phyloP scores from a whole-genome alignment of 1,140 invertebrate species.

The Contarinia nasturtii region DNA sequence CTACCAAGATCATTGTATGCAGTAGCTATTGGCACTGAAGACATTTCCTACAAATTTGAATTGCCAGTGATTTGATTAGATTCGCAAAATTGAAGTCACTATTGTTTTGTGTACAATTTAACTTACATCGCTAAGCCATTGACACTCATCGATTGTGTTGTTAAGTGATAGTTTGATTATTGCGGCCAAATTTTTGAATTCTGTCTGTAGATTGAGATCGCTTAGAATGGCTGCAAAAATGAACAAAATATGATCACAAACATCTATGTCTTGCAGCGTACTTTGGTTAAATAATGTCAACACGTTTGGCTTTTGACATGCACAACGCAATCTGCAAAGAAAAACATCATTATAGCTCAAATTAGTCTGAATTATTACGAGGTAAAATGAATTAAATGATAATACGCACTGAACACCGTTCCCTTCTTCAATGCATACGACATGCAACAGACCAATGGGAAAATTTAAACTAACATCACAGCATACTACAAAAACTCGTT shows the following conservation, averaged over 20 bases:
- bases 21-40: too few species aligned
- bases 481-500: not conserved
- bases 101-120: too few species aligned
- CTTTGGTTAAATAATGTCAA: not conserved
- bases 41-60: too few species aligned
- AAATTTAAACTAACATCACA: not conserved
- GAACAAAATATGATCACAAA: not conserved
- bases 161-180: too few species aligned
- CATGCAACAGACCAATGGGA: not conserved
- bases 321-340: not conserved
- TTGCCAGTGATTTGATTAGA: too few species aligned
- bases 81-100: too few species aligned
- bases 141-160: too few species aligned
- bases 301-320: not conserved
- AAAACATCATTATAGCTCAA: not conserved
- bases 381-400: not conserved
- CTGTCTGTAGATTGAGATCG: not conserved
- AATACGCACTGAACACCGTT: not conserved
- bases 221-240: not conserved
- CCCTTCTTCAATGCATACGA: not conserved
- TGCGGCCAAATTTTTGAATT: not conserved
- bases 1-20: too few species aligned
- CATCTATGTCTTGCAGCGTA: not conserved
- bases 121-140: too few species aligned
- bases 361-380: not conserved